Conservation (phyloP, 2,888 invertebrate genomes). For the Belgica antarctica region DNA sequence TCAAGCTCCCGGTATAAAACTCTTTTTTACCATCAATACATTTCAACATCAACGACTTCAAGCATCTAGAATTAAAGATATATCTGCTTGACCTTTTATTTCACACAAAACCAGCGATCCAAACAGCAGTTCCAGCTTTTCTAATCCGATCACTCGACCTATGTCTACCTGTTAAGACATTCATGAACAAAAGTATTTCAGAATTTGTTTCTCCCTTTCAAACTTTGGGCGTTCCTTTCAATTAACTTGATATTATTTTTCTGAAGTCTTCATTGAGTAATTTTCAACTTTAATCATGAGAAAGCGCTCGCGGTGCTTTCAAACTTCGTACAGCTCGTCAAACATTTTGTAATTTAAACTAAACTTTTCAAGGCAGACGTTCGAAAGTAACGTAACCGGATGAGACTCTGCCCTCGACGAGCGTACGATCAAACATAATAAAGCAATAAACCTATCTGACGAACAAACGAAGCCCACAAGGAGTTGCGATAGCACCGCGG, state of each 20-base stretch:
- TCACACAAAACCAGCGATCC: no score
- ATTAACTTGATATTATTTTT: conserved; percentile 15
- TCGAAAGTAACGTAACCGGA: conserved; percentile 5
- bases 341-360: conserved; percentile 8
- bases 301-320: conserved; percentile 20
- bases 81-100: no score
- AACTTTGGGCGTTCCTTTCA: background rate
- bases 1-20: no score
- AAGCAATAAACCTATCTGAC: background rate
- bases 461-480: conserved; percentile 12
- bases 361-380: background rate
- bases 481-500: conserved; percentile 6
- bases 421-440: background rate
- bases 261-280: conserved; percentile 27
- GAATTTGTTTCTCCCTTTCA: no score
- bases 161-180: no score
- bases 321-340: conserved; percentile 29
- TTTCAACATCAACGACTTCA: no score
- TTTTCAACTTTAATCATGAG: conserved; percentile 43
- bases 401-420: background rate
- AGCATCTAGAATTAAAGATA: no score
- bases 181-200: no score
- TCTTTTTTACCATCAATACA: no score
- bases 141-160: no score
- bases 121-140: no score